A percentile compares a stretch with the other conserved stretches of the same genome.
These are phyloP conservation scores for Amblyornis subalaris DNA, from an alignment of 2,113 vertebrate genomes.

Conservation along the genomic window DNA sequence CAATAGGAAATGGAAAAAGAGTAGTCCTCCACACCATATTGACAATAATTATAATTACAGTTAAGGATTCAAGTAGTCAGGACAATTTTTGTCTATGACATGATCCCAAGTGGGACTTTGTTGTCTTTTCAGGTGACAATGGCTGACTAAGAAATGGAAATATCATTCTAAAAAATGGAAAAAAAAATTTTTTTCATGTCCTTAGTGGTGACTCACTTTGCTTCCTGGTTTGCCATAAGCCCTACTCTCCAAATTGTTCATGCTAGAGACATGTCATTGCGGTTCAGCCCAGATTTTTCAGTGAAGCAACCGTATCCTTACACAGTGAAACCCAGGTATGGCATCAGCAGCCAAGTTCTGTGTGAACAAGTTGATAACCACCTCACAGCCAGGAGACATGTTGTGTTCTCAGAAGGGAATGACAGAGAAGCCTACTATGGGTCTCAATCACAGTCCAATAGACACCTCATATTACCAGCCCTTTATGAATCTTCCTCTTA, in stretches of 20 bases:
- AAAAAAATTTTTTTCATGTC: neutral
- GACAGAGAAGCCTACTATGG: fast-evolving
- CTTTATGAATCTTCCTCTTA: neutral
- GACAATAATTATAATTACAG: neutral
- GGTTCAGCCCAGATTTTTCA: neutral
- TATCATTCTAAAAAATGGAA: neutral
- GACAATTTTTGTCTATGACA: neutral
- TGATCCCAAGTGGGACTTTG: neutral
- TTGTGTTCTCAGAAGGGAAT: neutral
- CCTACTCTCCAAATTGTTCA: neutral
- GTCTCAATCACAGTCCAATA: neutral
- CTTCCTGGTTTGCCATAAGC: neutral
- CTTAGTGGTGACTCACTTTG: neutral
- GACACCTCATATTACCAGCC: neutral
- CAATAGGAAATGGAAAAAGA: neutral
- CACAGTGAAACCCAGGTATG: neutral
- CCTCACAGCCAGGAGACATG: neutral
- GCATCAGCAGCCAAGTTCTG: fast-evolving
- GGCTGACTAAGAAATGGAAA: neutral
- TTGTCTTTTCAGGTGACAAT: neutral
- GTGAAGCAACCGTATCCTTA: neutral
- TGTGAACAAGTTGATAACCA: fast-evolving
- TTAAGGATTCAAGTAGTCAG: neutral
- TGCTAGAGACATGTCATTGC: fast-evolving
- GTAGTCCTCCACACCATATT: neutral